Percentiles rank a stretch among this genome's conserved stretches.
These are phyloP conservation scores for Eurois occulta DNA, from an alignment of 2,888 invertebrate species.

Conservation along the genomic window DNA sequence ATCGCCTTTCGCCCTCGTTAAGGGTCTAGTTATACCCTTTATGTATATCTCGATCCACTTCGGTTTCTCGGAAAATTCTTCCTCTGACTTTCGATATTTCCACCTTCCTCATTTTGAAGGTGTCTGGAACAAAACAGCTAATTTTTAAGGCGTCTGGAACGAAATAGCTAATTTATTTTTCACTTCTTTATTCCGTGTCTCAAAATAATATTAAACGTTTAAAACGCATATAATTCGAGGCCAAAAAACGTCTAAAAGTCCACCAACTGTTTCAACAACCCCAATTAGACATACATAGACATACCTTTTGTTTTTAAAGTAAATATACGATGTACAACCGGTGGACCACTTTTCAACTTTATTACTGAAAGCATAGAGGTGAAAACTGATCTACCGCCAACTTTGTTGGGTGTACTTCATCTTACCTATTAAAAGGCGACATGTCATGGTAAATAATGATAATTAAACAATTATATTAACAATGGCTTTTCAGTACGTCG, in stretches of 20 bases:
- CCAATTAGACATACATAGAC: background rate
- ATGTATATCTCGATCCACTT: background rate
- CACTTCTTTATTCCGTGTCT: too few relatives aligned
- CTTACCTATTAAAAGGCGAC: background rate
- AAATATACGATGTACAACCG: background rate
- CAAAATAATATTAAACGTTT: background rate
- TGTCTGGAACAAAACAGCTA: too few relatives aligned
- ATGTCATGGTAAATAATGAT: constrained; percentile 9
- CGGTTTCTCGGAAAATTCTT: background rate
- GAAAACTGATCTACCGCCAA: background rate
- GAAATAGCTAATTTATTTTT: too few relatives aligned
- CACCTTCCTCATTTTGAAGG: background rate
- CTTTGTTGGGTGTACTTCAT: background rate
- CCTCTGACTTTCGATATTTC: background rate
- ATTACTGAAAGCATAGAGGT: background rate
- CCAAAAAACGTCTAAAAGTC: background rate
- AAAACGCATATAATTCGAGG: background rate
- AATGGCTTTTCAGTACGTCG: constrained; percentile 4
- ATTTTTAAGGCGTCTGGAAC: background rate
- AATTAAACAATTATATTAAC: constrained; percentile 20
- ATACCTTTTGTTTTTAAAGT: constrained; percentile 7
- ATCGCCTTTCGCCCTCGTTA: too few relatives aligned
- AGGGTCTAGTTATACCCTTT: too few relatives aligned
- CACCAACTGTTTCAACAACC: constrained; percentile 16
- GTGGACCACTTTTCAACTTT: background rate